These are phyloP conservation scores for Muntiacus reevesi DNA, from an alignment of 2,113 vertebrate genomes.

Conservation along the genomic window DNA sequence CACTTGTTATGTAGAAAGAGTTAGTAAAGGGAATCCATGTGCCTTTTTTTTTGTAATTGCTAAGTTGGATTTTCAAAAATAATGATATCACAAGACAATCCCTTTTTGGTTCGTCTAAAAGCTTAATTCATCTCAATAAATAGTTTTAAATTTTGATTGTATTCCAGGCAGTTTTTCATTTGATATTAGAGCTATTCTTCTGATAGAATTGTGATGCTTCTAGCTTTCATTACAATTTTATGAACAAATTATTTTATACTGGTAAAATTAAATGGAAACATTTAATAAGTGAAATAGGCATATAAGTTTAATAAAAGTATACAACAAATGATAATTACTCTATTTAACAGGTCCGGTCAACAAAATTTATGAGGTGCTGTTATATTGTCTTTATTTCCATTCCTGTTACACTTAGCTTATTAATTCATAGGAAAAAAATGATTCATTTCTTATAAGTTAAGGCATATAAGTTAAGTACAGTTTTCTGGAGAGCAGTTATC, in stretches of 20 bases:
- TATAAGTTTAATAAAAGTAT: slow-evolving; percentile 16
- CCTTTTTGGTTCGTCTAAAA: background rate
- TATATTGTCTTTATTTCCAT: background rate
- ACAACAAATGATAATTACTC: background rate
- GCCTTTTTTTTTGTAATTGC: background rate
- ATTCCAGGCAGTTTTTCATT: background rate
- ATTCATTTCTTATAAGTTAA: background rate
- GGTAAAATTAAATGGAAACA: slow-evolving; percentile 21
- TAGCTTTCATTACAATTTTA: slow-evolving; percentile 7
- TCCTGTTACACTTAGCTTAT: background rate
- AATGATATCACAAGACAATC: background rate
- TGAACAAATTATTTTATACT: slow-evolving; percentile 16
- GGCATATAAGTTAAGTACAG: background rate
- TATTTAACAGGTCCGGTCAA: background rate
- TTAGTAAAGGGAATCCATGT: background rate
- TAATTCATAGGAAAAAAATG: background rate
- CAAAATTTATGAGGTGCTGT: background rate
- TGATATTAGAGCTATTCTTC: slow-evolving; percentile 6
- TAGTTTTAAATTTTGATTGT: slow-evolving; percentile 21
- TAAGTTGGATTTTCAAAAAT: background rate
- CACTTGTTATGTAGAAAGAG: background rate
- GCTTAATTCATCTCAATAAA: background rate
- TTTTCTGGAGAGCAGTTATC: background rate
- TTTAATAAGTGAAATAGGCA: background rate
- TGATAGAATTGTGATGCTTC: background rate